These are phyloP conservation scores for Crocidura indochinensis DNA, from an alignment of 2,797 vertebrate species.

Conservation along the genomic window DNA sequence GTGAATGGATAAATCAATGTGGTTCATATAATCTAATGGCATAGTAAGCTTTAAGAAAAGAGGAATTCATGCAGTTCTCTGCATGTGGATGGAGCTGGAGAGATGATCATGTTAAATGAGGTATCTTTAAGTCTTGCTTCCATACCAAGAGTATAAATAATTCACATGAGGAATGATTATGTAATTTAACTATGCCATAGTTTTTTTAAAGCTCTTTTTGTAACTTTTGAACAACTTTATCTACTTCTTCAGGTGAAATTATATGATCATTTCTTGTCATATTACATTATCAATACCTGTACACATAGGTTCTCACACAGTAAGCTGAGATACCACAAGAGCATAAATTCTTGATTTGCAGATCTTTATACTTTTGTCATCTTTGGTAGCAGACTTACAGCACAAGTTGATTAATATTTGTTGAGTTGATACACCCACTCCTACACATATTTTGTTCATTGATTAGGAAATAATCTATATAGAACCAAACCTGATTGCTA, in stretches of 20 bases:
- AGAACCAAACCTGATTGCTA: not conserved
- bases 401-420: not conserved
- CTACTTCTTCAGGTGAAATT: constrained; percentile 25
- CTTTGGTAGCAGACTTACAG: not conserved
- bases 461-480: not conserved
- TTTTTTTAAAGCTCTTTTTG: not conserved
- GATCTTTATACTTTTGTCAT: not conserved
- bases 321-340: not conserved
- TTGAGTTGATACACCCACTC: not conserved
- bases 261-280: not conserved
- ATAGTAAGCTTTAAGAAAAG: too few relatives aligned
- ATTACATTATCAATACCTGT: not conserved
- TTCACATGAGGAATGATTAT: not conserved
- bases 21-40: too few relatives aligned
- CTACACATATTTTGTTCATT: not conserved
- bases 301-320: not conserved
- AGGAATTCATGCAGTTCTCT: too few relatives aligned
- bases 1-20: too few relatives aligned
- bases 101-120: too few relatives aligned
- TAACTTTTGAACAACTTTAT: not conserved
- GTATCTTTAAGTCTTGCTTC: not conserved
- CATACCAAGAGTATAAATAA: not conserved
- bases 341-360: not conserved
- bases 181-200: not conserved
- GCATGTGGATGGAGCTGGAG: too few relatives aligned